These are phyloP conservation scores for Miichthys miiuy DNA, from an alignment of 2,797 vertebrate genomes.

Conservation along the genomic window DNA sequence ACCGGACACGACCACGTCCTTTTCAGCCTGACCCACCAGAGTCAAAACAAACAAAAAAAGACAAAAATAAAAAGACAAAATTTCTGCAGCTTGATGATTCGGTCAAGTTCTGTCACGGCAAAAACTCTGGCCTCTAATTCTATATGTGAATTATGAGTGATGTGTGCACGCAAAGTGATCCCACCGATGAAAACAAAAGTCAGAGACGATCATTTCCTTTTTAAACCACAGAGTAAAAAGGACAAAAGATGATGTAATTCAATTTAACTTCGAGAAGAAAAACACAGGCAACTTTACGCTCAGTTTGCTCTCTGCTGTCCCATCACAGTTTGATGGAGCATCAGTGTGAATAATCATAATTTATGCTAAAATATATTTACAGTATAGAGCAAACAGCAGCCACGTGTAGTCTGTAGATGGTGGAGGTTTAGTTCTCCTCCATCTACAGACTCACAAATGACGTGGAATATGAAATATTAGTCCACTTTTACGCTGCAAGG, in stretches of 20 bases:
- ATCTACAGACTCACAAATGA: not conserved
- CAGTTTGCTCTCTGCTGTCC: constrained; percentile 23
- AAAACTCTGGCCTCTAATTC: constrained; percentile 2
- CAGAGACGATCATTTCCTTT: not conserved
- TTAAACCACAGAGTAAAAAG: constrained; percentile 52
- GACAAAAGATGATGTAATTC: not conserved
- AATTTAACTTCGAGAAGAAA: constrained; percentile 43
- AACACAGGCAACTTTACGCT: constrained; percentile 13
- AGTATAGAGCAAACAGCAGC: not conserved
- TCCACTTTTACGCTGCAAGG: not conserved
- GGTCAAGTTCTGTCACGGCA: constrained; percentile 23
- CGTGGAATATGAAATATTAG: not conserved
- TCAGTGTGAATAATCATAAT: not conserved
- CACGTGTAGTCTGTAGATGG: not conserved
- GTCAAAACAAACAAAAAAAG: not conserved
- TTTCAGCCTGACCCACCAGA: constrained; percentile 23
- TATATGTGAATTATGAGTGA: constrained; percentile 17
- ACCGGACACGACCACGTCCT: constrained; percentile 24
- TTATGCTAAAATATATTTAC: not conserved
- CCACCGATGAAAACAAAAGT: constrained; percentile 56
- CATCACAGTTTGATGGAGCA: not conserved
- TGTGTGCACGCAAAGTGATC: constrained; percentile 14
- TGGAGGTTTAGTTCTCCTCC: not conserved
- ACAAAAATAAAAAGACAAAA: not conserved
- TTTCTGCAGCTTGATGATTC: constrained; percentile 3